Evolutionary conservation across 2,113 vertebrate species (phyloP), one percentile per base, ranked within the genome.

Genomic region (Pterocles orientalis): DNA sequence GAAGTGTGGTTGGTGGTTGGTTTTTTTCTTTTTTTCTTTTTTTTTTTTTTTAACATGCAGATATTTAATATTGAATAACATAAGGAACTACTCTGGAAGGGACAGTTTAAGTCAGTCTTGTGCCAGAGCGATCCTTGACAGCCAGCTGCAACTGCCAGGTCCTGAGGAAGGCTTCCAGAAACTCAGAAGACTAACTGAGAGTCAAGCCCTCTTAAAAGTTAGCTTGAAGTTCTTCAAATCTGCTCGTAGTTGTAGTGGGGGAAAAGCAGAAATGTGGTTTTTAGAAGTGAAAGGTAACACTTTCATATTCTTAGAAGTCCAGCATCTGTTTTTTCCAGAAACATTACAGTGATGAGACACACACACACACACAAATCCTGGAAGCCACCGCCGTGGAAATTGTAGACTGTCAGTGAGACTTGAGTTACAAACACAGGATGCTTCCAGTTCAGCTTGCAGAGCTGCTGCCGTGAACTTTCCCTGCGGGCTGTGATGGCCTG

Each of bases 251-350:
- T 92, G 9, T 66, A 31, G 26, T 14, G 17, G 39, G 29, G 48
- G 48, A 18, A 45, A 48, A 85, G 41, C 41, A 90, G 58, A 76
- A 90, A 57, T 48, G 8, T 43, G 33, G 33, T 72, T 94, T 70
- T 61, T 77, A 50, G 60, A 86, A 83, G 17, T 39, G 41, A 86
- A 77, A 43, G 66, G 29, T 70, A 86, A 62, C 33, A 20, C 31
- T 70, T 86, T 1, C 2, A 1, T 90, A 54, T 90, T 93, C 54
- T 92, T 66, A 29, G 21, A 92, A 93, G 50, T 72, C 54, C 90
- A 83, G 76, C 50, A 88, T 71, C 71, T 94, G 87, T 10, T 86
- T 95, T 39, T 77, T 61, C 21, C 50, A 77, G 75, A 77, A 94
- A 31, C 31, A 26, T 20, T 53, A 66, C 45, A 53, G 14, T 10